Conservation (phyloP, 2,113 vertebrate species). For the Notechis scutatus region DNA sequence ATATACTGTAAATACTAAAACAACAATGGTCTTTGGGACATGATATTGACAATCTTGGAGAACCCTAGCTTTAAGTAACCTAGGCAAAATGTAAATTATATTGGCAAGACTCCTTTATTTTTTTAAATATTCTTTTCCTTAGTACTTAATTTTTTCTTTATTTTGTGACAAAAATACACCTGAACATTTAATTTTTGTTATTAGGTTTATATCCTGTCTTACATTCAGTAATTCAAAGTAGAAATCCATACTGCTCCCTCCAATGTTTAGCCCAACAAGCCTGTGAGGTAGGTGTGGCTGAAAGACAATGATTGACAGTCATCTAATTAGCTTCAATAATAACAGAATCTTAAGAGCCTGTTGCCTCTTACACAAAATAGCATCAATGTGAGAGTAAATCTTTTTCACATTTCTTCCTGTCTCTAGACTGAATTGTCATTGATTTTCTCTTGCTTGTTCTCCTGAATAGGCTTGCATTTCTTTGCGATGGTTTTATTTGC, state of each 20-base stretch:
- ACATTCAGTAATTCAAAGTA: neutral
- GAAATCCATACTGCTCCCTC: neutral
- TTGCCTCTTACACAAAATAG: neutral
- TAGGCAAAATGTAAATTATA: neutral
- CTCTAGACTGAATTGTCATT: neutral
- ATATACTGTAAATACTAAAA: too few relatives aligned
- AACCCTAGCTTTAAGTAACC: neutral
- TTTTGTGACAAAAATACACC: neutral
- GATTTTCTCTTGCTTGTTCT: neutral
- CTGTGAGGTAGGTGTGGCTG: too few relatives aligned
- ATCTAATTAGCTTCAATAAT: neutral
- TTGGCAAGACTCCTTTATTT: neutral
- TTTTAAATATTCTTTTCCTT: neutral
- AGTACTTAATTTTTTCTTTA: neutral
- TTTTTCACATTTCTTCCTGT: neutral
- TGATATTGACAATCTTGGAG: neutral
- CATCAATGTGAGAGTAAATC: neutral
- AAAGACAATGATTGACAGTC: neutral
- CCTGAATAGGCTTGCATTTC: neutral
- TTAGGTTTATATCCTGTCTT: neutral
- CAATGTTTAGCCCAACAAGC: neutral
- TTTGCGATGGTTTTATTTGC: neutral
- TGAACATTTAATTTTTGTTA: neutral
- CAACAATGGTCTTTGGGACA: too few relatives aligned
- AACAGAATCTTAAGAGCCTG: neutral